Percentiles rank a stretch among this genome's conserved stretches.
These are phyloP conservation scores for Epinephelus cyanopodus DNA, from an alignment of 2,113 vertebrate genomes.

Conservation along the genomic window DNA sequence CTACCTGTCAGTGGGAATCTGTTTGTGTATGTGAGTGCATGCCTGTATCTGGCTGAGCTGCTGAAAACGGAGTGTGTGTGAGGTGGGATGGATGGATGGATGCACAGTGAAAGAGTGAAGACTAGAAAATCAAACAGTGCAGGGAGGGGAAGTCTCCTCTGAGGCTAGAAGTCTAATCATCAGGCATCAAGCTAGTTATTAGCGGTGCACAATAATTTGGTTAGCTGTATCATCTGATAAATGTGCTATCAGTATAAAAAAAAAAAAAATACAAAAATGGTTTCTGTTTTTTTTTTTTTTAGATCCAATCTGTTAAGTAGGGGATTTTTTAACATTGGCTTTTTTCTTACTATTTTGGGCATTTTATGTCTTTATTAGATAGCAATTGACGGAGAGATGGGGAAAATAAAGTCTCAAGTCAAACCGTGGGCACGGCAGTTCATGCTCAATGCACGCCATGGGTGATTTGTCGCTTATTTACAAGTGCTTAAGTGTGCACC, in stretches of 20 bases:
- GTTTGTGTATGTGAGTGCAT: neutral
- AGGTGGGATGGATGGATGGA: neutral
- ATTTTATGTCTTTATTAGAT: too few species aligned
- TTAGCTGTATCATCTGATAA: neutral
- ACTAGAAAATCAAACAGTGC: neutral
- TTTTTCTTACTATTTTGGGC: too few species aligned
- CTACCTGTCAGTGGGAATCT: constrained; percentile 26
- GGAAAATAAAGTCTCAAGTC: neutral
- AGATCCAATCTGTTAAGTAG: too few species aligned
- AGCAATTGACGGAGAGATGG: neutral
- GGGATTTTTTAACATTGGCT: too few species aligned
- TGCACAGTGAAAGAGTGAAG: neutral
- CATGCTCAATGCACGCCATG: neutral
- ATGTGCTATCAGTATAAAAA: too few species aligned
- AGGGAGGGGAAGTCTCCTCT: neutral
- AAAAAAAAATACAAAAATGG: too few species aligned
- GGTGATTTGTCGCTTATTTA: neutral
- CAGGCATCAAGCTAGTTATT: neutral
- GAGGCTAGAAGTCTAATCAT: neutral
- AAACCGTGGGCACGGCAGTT: neutral
- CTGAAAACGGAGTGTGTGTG: constrained; percentile 6
- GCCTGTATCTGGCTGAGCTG: neutral
- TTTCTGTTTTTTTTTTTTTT: too few species aligned
- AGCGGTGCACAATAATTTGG: too few species aligned
- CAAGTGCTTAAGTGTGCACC: neutral